Evolutionary conservation across 2,797 vertebrate genomes (phyloP).

Genomic region (Semaprochilodus insignis): DNA sequence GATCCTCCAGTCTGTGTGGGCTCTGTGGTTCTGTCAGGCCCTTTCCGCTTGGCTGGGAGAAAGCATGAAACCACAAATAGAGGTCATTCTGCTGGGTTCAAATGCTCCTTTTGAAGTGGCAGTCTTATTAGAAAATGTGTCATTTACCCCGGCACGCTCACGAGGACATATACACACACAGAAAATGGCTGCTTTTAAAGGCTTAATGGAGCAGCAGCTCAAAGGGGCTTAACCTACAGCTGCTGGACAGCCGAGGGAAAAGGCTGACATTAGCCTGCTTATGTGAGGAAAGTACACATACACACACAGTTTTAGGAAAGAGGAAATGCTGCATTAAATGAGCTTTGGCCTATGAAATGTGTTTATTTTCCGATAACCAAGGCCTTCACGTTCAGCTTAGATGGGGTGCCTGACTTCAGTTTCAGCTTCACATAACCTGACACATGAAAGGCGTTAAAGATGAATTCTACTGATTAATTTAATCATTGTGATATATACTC

Average conservation of each 20-base stretch:
- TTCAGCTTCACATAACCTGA: too few species aligned
- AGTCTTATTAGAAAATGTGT: constrained; percentile 51
- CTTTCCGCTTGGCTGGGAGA: constrained; percentile 1
- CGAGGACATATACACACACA: neutral
- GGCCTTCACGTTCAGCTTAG: too few species aligned
- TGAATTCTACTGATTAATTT: too few species aligned
- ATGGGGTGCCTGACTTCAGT: too few species aligned
- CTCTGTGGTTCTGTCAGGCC: constrained; percentile 19
- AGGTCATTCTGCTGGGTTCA: constrained; percentile 36
- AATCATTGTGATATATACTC: too few species aligned
- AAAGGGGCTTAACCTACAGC: constrained; percentile 31
- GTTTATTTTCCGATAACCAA: neutral
- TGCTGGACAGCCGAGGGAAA: constrained; percentile 15
- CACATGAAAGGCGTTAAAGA: too few species aligned
- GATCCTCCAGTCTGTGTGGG: neutral
- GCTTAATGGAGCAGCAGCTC: constrained; percentile 48
- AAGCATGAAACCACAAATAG: constrained; percentile 35
- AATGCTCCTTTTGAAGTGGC: constrained; percentile 48
- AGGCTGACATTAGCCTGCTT: constrained; percentile 16
- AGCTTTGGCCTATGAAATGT: neutral
- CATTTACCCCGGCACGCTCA: constrained; percentile 17
- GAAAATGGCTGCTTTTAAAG: constrained; percentile 54
- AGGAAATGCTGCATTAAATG: neutral
- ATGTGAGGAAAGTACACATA: neutral
- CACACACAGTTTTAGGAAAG: neutral